These are phyloP conservation scores for Drosophila sucinea DNA, from an alignment of 1,140 invertebrate genomes.

Conservation along the genomic window DNA sequence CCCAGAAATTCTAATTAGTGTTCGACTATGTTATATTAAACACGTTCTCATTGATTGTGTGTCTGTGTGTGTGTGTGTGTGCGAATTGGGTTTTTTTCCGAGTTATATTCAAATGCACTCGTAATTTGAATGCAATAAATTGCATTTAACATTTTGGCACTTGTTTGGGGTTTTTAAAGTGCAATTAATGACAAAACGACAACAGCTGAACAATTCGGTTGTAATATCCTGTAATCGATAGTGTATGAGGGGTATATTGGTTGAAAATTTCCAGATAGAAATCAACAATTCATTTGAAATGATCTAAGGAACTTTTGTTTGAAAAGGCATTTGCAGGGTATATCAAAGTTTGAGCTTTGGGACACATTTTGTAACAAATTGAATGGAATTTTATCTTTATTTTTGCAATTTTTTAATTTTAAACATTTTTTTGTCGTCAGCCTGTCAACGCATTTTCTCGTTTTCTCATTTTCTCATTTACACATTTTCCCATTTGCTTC, in stretches of 20 bases:
- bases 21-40: conserved; percentile 47
- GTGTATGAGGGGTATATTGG: background rate
- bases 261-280: too few relatives aligned
- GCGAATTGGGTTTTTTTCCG: conserved; percentile 1
- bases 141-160: conserved; percentile 66
- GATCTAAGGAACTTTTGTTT: too few relatives aligned
- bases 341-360: background rate
- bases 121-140: conserved; percentile 46
- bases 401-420: conserved; percentile 20
- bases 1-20: conserved; percentile 69
- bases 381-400: conserved; percentile 36
- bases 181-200: conserved; percentile 57
- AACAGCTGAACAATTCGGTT: conserved; percentile 39
- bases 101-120: conserved; percentile 19
- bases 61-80: background rate
- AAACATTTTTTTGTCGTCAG: conserved; percentile 16
- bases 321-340: background rate
- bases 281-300: too few relatives aligned
- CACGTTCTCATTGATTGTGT: conserved; percentile 38
- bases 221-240: background rate
- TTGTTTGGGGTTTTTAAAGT: conserved; percentile 58
- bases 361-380: background rate
- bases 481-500: background rate
- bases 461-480: background rate
- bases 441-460: conserved; percentile 47